These are phyloP conservation scores for Ommatoiulus sabulosus DNA, from an alignment of 2,888 invertebrate species.

Conservation along the genomic window DNA sequence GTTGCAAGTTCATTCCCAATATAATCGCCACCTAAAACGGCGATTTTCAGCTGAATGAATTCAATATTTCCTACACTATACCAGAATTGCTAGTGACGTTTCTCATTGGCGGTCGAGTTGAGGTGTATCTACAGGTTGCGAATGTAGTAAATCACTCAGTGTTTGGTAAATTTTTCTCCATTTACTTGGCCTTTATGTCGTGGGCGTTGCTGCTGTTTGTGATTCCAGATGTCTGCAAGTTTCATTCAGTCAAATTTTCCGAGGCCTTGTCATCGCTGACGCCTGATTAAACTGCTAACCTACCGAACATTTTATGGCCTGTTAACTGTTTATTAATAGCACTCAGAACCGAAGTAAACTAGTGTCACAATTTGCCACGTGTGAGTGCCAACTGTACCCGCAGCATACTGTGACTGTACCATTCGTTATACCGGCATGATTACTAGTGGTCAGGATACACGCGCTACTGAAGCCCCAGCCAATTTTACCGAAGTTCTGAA, in stretches of 20 bases:
- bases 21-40: too few species aligned
- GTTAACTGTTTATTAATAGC: background rate
- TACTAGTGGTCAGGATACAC: too few species aligned
- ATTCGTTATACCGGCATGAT: too few species aligned
- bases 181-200: background rate
- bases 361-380: background rate
- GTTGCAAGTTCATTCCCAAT: too few species aligned
- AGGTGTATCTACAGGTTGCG: background rate
- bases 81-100: background rate
- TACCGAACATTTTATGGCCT: background rate
- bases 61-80: background rate
- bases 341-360: background rate
- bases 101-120: background rate
- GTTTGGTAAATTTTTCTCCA: background rate
- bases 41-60: background rate
- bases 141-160: background rate
- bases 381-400: background rate
- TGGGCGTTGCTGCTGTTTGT: background rate
- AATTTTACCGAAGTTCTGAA: background rate
- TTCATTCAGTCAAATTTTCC: background rate
- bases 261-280: slow-evolving; percentile 24
- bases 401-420: too few species aligned
- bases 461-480: too few species aligned
- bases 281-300: background rate
- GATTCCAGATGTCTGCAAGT: background rate